Evolutionary conservation across 2,113 vertebrate genomes (phyloP).

Genomic region (Acanthisitta chloris): DNA sequence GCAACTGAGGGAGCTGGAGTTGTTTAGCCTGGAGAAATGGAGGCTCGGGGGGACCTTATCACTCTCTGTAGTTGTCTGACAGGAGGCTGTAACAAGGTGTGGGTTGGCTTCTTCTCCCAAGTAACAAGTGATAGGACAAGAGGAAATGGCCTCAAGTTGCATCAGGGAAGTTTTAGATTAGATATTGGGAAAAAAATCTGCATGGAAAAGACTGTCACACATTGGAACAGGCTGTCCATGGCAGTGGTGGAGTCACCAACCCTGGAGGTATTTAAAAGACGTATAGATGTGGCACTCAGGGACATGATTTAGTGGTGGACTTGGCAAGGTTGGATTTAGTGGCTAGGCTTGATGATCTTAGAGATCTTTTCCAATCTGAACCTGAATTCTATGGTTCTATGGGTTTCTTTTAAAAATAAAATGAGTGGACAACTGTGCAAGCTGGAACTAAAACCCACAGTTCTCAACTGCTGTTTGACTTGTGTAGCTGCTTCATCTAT

Average conservation of each 20-base stretch:
- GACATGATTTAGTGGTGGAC: background rate
- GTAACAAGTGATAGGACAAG: background rate
- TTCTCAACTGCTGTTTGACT: background rate
- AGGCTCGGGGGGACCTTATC: fast-evolving
- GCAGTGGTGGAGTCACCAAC: background rate
- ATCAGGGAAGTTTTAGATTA: background rate
- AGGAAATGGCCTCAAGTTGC: background rate
- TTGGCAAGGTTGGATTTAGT: background rate
- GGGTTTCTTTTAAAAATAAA: background rate
- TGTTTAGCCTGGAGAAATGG: background rate
- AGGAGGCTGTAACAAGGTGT: background rate
- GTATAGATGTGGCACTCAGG: background rate
- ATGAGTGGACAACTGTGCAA: background rate
- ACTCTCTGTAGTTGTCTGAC: background rate
- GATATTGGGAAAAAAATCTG: background rate
- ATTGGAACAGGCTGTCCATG: background rate
- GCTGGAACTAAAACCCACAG: background rate
- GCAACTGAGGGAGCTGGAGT: fast-evolving
- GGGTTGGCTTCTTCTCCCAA: background rate
- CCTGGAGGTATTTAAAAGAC: background rate
- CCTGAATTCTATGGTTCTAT: background rate
- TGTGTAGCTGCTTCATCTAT: background rate
- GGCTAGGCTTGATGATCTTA: background rate
- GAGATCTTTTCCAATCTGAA: background rate
- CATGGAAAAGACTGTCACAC: background rate